Evolutionary conservation across 2,797 vertebrate genomes (phyloP).

Genomic region (Lophotriccus pileatus): DNA sequence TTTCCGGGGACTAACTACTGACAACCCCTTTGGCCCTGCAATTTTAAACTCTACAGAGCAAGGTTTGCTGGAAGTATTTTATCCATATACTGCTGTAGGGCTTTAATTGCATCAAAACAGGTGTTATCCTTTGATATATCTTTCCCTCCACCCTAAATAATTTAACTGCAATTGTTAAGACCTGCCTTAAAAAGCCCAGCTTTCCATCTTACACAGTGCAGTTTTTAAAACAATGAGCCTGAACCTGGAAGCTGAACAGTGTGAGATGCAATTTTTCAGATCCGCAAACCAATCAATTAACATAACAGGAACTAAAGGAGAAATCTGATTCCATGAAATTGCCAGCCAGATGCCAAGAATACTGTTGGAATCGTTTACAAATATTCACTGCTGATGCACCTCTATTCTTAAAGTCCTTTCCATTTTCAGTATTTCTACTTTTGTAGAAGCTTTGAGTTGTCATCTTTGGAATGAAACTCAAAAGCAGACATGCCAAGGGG

Average conservation of each 20-base stretch:
- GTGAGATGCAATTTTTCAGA: conserved; percentile 35
- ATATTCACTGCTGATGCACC: neutral
- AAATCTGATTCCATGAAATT: conserved; percentile 54
- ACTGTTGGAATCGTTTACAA: neutral
- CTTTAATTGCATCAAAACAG: conserved; percentile 45
- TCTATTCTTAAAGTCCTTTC: neutral
- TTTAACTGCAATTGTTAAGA: conserved; percentile 47
- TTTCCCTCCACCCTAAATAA: conserved; percentile 20
- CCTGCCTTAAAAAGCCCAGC: conserved; percentile 4
- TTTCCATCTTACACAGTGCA: conserved; percentile 7
- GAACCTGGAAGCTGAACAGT: conserved; percentile 39
- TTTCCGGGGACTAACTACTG: neutral
- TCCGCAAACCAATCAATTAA: conserved; percentile 30
- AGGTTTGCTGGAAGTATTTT: conserved; percentile 12
- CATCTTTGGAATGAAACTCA: neutral
- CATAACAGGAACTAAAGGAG: conserved; percentile 41
- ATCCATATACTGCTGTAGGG: neutral
- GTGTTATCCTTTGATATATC: conserved; percentile 21
- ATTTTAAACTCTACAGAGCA: conserved; percentile 6
- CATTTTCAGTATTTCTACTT: neutral
- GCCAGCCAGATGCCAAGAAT: conserved; percentile 48
- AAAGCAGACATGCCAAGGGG: neutral
- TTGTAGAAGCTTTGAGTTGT: neutral
- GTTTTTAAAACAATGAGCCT: conserved; percentile 8
- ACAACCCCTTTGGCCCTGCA: neutral